phyloP scores from a whole-genome alignment of 1,140 invertebrate species.

The Anastrepha obliqua region DNA sequence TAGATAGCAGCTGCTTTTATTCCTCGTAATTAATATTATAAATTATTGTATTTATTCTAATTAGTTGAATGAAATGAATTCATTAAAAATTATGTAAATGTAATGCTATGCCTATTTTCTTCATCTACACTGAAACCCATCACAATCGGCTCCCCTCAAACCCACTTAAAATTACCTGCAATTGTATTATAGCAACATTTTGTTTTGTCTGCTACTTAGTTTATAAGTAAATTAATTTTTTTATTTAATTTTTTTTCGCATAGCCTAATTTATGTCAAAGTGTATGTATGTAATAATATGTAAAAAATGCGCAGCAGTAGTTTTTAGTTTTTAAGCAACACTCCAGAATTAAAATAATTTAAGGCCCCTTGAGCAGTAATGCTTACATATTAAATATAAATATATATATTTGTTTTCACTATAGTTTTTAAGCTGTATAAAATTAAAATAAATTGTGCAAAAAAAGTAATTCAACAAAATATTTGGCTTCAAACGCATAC shows the following conservation, averaged over 20 bases:
- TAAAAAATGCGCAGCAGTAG: neutral
- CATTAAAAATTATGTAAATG: neutral
- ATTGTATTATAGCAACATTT: neutral
- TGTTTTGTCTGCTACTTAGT: constrained; percentile 1
- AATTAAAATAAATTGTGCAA: neutral
- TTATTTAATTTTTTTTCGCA: constrained; percentile 7
- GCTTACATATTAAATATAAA: neutral
- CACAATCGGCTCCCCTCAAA: neutral
- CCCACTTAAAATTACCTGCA: neutral
- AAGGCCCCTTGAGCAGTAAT: neutral
- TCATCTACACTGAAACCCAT: neutral
- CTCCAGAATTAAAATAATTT: neutral
- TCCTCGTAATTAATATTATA: neutral
- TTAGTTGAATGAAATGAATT: constrained; percentile 22
- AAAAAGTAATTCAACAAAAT: neutral
- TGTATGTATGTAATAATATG: neutral
- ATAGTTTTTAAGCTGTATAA: constrained; percentile 26
- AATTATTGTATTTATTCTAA: constrained; percentile 49
- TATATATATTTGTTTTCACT: constrained; percentile 39
- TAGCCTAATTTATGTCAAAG: neutral
- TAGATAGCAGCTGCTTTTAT: neutral
- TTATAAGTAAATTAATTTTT: constrained; percentile 54
- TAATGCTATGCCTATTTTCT: neutral
- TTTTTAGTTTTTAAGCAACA: neutral
- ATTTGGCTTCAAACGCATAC: neutral